phyloP scores from a whole-genome alignment of 2,797 vertebrate genomes.

The Labroides dimidiatus region DNA sequence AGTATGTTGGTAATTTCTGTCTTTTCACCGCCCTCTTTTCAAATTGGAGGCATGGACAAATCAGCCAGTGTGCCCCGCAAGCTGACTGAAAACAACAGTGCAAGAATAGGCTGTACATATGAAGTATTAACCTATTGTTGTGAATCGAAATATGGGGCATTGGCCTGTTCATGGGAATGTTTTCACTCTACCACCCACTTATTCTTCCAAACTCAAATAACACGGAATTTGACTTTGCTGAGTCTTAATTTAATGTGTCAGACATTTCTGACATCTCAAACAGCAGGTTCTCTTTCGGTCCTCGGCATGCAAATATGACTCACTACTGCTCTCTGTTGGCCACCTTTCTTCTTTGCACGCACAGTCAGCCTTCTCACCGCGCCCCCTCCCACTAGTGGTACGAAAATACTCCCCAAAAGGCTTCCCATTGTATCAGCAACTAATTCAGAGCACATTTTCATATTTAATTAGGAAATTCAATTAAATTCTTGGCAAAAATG shows the following conservation, averaged over 20 bases:
- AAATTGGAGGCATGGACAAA: slow-evolving; percentile 58
- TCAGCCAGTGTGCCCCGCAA: not conserved
- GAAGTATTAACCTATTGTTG: not conserved
- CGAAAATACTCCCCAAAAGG: not conserved
- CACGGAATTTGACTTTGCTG: not conserved
- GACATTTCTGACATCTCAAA: not conserved
- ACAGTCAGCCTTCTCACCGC: too few species aligned
- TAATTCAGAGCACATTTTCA: not conserved
- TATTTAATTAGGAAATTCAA: not conserved
- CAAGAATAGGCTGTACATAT: not conserved
- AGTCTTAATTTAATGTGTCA: not conserved
- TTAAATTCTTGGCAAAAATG: too few species aligned
- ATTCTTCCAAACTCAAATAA: not conserved
- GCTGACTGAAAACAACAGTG: fast-evolving
- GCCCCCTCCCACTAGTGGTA: too few species aligned
- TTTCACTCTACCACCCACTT: not conserved
- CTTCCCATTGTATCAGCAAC: not conserved
- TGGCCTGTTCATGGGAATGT: not conserved
- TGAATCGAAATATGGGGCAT: fast-evolving
- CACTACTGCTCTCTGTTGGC: slow-evolving; percentile 71
- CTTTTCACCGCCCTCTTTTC: slow-evolving; percentile 58
- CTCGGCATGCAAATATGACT: slow-evolving; percentile 33
- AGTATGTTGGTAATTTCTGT: slow-evolving; percentile 42
- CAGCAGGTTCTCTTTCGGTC: not conserved
- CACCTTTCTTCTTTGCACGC: not conserved